These are phyloP conservation scores for Gymnoscopelus microlampas DNA, from an alignment of 2,797 vertebrate species.

Conservation along the genomic window DNA sequence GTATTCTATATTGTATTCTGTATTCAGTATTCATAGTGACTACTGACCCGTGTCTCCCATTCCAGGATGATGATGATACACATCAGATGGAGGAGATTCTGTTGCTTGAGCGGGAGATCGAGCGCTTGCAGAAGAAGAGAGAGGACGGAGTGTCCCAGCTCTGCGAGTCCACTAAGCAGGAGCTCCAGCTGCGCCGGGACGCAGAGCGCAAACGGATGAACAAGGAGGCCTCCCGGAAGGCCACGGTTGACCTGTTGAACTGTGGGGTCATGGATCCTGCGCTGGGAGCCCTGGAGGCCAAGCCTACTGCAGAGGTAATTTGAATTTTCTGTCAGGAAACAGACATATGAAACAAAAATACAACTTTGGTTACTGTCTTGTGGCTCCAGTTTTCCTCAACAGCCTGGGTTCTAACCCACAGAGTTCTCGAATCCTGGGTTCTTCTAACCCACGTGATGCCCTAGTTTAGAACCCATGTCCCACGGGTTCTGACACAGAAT, in stretches of 20 bases:
- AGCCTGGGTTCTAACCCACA: too few species aligned
- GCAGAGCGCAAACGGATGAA: constrained; percentile 91
- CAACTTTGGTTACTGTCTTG: too few species aligned
- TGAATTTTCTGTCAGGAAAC: not conserved
- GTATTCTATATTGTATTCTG: not conserved
- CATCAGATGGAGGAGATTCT: constrained; percentile 94
- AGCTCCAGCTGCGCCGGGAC: constrained; percentile 87
- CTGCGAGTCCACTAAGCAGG: constrained; percentile 86
- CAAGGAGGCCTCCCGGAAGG: constrained; percentile 90
- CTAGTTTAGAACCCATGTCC: too few species aligned
- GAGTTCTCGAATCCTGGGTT: too few species aligned
- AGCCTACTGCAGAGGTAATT: constrained; percentile 42
- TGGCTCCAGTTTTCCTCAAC: too few species aligned
- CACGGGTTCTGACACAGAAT: too few species aligned
- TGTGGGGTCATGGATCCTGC: constrained; percentile 83
- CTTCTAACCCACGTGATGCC: too few species aligned
- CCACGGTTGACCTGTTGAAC: constrained; percentile 89
- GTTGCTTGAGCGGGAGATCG: constrained; percentile 90
- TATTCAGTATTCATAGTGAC: not conserved
- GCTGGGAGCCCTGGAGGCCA: constrained; percentile 32
- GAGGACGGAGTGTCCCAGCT: constrained; percentile 89
- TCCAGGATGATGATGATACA: constrained; percentile 74
- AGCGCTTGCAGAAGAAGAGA: constrained; percentile 89
- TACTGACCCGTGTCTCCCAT: not conserved
- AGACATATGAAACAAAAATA: not conserved